These are phyloP conservation scores for Merops nubicus DNA, from an alignment of 2,113 vertebrate genomes.

Conservation along the genomic window DNA sequence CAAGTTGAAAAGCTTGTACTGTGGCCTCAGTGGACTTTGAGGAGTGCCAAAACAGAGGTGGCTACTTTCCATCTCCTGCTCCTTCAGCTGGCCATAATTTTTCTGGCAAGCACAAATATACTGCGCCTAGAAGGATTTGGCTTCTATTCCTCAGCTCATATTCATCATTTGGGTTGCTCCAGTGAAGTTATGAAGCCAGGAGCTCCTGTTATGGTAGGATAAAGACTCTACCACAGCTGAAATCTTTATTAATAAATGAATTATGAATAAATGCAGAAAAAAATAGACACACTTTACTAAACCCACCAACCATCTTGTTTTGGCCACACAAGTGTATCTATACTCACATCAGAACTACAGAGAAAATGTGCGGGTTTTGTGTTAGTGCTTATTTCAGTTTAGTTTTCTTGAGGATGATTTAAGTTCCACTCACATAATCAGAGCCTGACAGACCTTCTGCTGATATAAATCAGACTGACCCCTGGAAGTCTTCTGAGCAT, in stretches of 20 bases:
- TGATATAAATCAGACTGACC: background rate
- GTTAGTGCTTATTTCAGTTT: background rate
- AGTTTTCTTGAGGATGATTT: background rate
- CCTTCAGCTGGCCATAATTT: background rate
- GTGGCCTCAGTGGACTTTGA: background rate
- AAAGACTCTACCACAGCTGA: background rate
- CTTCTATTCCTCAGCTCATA: slow-evolving; percentile 25
- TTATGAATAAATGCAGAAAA: slow-evolving; percentile 23
- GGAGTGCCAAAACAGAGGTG: background rate
- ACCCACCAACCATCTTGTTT: background rate
- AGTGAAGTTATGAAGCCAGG: slow-evolving; percentile 19
- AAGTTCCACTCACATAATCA: background rate
- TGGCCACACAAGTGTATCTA: background rate
- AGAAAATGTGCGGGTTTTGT: background rate
- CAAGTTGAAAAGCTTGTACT: background rate
- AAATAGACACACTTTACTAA: background rate
- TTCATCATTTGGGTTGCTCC: slow-evolving; percentile 28
- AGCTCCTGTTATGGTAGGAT: slow-evolving; percentile 16
- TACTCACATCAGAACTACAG: background rate
- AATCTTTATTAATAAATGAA: slow-evolving; percentile 57
- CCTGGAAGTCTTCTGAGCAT: background rate
- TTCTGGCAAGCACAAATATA: slow-evolving; percentile 32
- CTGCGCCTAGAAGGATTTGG: slow-evolving; percentile 44
- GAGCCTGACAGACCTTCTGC: background rate
- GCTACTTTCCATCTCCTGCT: slow-evolving; percentile 35